Evolutionary conservation across 2,797 vertebrate species (phyloP).

Genomic region (Silurus lanzhouensis): DNA sequence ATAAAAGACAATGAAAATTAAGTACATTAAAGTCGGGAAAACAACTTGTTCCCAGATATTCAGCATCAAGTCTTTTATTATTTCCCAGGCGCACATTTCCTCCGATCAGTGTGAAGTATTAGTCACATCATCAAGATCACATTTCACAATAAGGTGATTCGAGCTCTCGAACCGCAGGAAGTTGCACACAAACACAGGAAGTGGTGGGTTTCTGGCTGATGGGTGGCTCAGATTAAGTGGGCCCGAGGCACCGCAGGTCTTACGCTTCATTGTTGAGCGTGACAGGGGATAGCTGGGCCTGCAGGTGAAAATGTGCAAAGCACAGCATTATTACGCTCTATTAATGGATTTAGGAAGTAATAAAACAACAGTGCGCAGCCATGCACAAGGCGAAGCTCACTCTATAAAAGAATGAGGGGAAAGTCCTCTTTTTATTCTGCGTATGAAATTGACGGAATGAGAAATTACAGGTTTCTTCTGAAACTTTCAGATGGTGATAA

Average conservation of each 20-base stretch:
- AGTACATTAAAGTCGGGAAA: background rate
- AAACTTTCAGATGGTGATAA: background rate
- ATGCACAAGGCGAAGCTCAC: slow-evolving; percentile 23
- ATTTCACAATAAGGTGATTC: slow-evolving; percentile 80
- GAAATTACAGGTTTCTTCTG: background rate
- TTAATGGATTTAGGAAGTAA: slow-evolving; percentile 77
- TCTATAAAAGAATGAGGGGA: background rate
- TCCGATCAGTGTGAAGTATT: slow-evolving; percentile 70
- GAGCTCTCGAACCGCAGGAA: slow-evolving; percentile 88
- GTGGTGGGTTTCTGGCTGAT: slow-evolving; percentile 84
- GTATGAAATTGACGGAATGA: background rate
- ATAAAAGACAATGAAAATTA: background rate
- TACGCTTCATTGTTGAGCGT: slow-evolving; percentile 80
- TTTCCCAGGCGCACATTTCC: slow-evolving; percentile 53
- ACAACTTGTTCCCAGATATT: background rate
- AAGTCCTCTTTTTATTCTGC: slow-evolving; percentile 9
- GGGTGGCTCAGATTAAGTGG: slow-evolving; percentile 88
- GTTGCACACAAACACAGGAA: slow-evolving; percentile 98
- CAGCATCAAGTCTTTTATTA: slow-evolving; percentile 18
- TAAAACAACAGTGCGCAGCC: slow-evolving; percentile 68
- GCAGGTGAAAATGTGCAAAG: slow-evolving; percentile 37
- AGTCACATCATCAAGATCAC: slow-evolving; percentile 60
- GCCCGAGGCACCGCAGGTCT: slow-evolving; percentile 80
- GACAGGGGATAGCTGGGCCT: slow-evolving; percentile 26
- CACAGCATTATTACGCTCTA: slow-evolving; percentile 66